phyloP scores from a whole-genome alignment of 2,113 vertebrate genomes.

The Cryptomyrus ogoouensis region DNA sequence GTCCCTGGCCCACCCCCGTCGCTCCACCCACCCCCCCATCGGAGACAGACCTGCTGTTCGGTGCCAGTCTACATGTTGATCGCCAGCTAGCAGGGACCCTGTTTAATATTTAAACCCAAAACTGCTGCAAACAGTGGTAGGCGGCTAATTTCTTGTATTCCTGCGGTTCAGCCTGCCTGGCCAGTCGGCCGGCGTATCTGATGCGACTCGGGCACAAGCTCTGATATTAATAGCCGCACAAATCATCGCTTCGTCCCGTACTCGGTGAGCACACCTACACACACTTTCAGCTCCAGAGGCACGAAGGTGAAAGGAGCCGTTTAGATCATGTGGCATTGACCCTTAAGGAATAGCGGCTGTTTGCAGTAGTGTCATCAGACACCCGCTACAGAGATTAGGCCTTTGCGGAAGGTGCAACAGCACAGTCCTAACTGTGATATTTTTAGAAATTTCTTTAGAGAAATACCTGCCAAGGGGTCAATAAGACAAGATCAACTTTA shows the following conservation, averaged over 20 bases:
- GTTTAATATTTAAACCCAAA: neutral
- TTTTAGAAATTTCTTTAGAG: neutral
- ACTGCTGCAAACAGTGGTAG: neutral
- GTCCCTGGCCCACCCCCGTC: neutral
- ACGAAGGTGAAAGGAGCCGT: neutral
- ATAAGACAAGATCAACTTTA: neutral
- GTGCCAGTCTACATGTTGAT: neutral
- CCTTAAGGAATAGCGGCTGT: neutral
- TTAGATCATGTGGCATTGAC: neutral
- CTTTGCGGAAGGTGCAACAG: neutral
- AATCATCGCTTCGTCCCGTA: neutral
- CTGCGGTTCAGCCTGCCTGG: neutral
- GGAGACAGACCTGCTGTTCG: neutral
- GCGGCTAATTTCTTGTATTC: no score
- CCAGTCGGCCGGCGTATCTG: no score
- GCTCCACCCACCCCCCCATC: neutral
- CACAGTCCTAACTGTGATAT: neutral
- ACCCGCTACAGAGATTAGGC: neutral
- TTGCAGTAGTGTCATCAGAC: neutral
- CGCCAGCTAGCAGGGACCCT: neutral
- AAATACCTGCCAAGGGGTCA: neutral
- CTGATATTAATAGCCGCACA: neutral
- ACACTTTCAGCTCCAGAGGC: neutral
- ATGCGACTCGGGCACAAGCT: neutral
- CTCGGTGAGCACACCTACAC: neutral